Conservation (phyloP, 2,888 invertebrate species). For the Acleris sparsana region DNA sequence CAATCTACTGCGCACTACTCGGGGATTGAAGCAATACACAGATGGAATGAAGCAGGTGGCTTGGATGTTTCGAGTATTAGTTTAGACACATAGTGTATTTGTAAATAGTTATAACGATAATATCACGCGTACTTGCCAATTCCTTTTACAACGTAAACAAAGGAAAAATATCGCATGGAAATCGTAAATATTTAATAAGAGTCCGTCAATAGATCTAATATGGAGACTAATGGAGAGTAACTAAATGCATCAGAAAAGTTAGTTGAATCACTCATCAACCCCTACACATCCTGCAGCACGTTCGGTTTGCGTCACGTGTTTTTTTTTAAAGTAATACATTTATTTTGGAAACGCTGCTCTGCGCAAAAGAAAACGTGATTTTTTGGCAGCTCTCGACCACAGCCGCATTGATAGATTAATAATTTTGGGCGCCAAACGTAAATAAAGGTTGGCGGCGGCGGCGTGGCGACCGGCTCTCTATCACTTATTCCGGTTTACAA, state of each 20-base stretch:
- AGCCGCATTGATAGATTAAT: constrained; percentile 49
- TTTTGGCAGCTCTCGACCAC: constrained; percentile 59
- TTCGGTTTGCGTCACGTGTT: constrained; percentile 46
- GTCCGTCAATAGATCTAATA: no score
- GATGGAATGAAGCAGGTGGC: constrained; percentile 6
- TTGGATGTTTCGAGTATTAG: constrained; percentile 3
- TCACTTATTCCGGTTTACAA: constrained; percentile 23
- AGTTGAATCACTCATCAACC: constrained; percentile 12
- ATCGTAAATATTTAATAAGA: no score
- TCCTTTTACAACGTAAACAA: background rate
- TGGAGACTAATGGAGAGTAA: no score
- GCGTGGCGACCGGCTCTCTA: constrained; percentile 49
- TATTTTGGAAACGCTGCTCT: constrained; percentile 28
- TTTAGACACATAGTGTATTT: background rate
- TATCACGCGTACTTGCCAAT: no score
- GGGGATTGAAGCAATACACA: constrained; percentile 20
- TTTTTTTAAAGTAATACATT: constrained; percentile 11
- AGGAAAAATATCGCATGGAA: background rate
- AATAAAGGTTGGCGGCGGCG: constrained; percentile 68
- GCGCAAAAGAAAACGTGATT: constrained; percentile 46
- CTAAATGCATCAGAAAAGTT: constrained; percentile 1
- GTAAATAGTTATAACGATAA: background rate
- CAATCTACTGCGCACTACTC: constrained; percentile 4
- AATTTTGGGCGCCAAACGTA: constrained; percentile 74
- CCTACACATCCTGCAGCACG: constrained; percentile 20